Evolutionary conservation across 2,888 invertebrate genomes (phyloP).

Genomic region (Pasiphila rectangulata): DNA sequence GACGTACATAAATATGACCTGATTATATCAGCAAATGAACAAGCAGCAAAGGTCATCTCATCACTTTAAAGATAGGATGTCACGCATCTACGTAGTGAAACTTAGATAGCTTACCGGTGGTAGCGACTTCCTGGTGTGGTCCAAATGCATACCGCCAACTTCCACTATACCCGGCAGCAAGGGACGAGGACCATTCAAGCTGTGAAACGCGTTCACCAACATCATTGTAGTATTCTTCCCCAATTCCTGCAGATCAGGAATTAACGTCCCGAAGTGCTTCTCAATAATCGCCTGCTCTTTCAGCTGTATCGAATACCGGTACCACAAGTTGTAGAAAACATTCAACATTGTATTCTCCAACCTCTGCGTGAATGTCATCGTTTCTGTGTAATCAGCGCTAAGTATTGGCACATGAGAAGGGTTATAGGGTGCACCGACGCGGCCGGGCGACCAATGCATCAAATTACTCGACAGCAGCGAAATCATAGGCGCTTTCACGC

Average conservation of each 20-base stretch:
- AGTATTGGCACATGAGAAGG: constrained; percentile 78
- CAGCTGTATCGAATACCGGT: constrained; percentile 50
- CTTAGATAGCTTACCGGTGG: constrained; percentile 58
- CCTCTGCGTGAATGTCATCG: constrained; percentile 76
- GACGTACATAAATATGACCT: no score
- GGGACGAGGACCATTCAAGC: constrained; percentile 80
- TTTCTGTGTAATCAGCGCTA: constrained; percentile 67
- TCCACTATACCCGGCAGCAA: constrained; percentile 81
- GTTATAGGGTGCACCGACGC: constrained; percentile 71
- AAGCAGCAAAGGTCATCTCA: no score
- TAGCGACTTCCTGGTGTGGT: constrained; percentile 57
- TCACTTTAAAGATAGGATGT: neutral
- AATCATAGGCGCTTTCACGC: constrained; percentile 76
- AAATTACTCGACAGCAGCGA: constrained; percentile 78
- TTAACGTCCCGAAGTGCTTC: constrained; percentile 64
- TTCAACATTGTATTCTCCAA: constrained; percentile 58
- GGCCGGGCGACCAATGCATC: constrained; percentile 79
- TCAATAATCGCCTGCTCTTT: constrained; percentile 64
- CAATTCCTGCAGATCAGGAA: constrained; percentile 76
- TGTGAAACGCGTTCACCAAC: constrained; percentile 82
- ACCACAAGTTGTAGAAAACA: constrained; percentile 57
- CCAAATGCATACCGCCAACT: constrained; percentile 83
- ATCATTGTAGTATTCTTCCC: constrained; percentile 76
- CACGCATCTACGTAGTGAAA: neutral
- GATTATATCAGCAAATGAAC: no score